Evolutionary conservation across 1,140 invertebrate species (phyloP), one percentile per base, ranked within the genome.

Genomic region (Brachionus calyciflorus): DNA sequence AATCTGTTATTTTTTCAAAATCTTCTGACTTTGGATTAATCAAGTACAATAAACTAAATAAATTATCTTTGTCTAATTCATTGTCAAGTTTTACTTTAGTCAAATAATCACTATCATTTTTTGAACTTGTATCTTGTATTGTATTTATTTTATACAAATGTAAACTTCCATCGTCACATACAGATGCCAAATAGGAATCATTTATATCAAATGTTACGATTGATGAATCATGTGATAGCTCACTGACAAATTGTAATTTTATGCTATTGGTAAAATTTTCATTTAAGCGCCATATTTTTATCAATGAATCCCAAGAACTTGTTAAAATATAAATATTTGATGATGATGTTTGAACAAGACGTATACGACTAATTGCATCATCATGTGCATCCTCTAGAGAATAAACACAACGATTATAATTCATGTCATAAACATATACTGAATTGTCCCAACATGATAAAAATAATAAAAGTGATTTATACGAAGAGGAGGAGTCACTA

Each of bases 391-490:
- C 46, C 0, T 73, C 69, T 10, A 51, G 3, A 0, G 21, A 30
- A 28, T 26, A 51, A 19, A 73, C 48, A 19, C 69, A 73, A n/a
- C 69, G 46, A 46, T 73, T 73, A 55, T 51, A 73, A 41, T 73
- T 55, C 30, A 51, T 73, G 19, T 73, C 69, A 55, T 73, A 73
- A 3, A 73, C 46, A 40, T 73, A 55, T 51, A 73, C 17, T 0
- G 69, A 73, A 73, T 73, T 73, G 12, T 73, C 48, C 69, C 69
- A 73, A 21, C 46, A 51, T 21, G 69, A 49, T 19, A 73, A 73
- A 40, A 73, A 55, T 14, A 73, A 30, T 19, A 70, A 19, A 17
- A 7, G 21, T 7, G 65, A 70, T 14, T 46, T 48, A 26, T 46
- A 51, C 19, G 24, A 49, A 9, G n/a, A n/a, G n/a, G n/a, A n/a